phyloP scores from a whole-genome alignment of 2,888 invertebrate genomes.

The Adineta ricciae region DNA sequence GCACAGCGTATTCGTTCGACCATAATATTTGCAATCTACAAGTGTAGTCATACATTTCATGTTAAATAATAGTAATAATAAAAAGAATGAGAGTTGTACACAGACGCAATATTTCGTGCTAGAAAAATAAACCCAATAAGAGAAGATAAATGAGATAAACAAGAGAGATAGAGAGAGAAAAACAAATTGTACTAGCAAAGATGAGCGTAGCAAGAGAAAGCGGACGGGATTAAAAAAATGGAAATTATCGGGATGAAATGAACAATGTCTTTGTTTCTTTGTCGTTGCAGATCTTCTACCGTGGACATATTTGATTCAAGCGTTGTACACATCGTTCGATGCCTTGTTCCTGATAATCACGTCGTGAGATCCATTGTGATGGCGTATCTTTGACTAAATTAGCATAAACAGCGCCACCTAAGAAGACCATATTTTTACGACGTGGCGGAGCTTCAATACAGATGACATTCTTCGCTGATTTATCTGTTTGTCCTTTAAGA shows the following conservation, averaged over 20 bases:
- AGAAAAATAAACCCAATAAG: too few species aligned
- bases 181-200: background rate
- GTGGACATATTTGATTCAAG: slow-evolving; percentile 43
- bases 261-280: background rate
- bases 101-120: too few species aligned
- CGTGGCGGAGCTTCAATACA: slow-evolving; percentile 94
- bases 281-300: background rate
- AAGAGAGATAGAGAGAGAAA: background rate
- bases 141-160: background rate
- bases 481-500: slow-evolving; percentile 81
- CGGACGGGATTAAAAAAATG: background rate
- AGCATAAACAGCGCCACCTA: slow-evolving; percentile 93
- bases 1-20: background rate
- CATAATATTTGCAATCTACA: background rate
- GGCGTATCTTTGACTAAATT: slow-evolving; percentile 88
- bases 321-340: slow-evolving; percentile 59
- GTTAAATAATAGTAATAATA: background rate
- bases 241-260: background rate
- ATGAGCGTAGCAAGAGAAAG: background rate
- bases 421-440: slow-evolving; percentile 98
- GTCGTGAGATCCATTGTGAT: slow-evolving; percentile 83
- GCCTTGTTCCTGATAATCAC: slow-evolving; percentile 88
- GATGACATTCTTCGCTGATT: slow-evolving; percentile 93
- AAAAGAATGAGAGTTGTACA: background rate
- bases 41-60: background rate